Percentiles rank a stretch among this genome's conserved stretches.
Evolutionary conservation across 2,888 invertebrate genomes (phyloP).

Genomic region (Chironomus riparius): DNA sequence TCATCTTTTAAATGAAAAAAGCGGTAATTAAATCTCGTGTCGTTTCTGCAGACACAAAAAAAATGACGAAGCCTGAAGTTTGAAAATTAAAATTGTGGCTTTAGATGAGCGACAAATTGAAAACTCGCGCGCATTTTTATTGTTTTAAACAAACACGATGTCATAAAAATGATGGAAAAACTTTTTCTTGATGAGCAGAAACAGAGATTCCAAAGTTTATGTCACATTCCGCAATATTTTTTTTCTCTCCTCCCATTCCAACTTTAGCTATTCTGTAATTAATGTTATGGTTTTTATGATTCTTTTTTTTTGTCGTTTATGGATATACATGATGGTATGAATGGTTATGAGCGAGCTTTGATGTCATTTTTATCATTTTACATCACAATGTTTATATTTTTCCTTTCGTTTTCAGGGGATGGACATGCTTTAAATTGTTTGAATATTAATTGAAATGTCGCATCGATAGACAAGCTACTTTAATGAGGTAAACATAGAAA

Average conservation of each 20-base stretch:
- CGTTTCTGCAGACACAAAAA: not conserved
- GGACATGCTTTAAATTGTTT: no score
- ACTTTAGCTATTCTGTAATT: conserved; percentile 9
- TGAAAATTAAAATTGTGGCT: conserved; percentile 17
- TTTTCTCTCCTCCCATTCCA: not conserved
- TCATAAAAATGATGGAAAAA: conserved; percentile 14
- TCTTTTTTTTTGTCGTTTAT: conserved; percentile 1
- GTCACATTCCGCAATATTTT: not conserved
- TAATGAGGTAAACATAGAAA: no score
- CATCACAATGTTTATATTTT: conserved; percentile 5
- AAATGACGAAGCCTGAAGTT: not conserved
- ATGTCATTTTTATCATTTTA: conserved; percentile 19
- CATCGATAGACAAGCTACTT: no score
- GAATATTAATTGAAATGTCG: no score
- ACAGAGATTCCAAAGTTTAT: conserved; percentile 10
- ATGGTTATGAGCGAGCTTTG: conserved; percentile 1
- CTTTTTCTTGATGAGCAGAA: not conserved
- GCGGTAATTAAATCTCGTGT: conserved; percentile 22
- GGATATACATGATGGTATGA: not conserved
- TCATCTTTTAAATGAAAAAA: conserved; percentile 19
- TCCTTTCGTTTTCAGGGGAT: conserved; percentile 1
- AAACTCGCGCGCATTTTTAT: not conserved
- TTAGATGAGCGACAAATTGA: not conserved
- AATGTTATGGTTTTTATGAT: conserved; percentile 26
- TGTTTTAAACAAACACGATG: not conserved